Evolutionary conservation across 2,888 invertebrate species (phyloP).

Genomic region (Auanema freiburgensis): DNA sequence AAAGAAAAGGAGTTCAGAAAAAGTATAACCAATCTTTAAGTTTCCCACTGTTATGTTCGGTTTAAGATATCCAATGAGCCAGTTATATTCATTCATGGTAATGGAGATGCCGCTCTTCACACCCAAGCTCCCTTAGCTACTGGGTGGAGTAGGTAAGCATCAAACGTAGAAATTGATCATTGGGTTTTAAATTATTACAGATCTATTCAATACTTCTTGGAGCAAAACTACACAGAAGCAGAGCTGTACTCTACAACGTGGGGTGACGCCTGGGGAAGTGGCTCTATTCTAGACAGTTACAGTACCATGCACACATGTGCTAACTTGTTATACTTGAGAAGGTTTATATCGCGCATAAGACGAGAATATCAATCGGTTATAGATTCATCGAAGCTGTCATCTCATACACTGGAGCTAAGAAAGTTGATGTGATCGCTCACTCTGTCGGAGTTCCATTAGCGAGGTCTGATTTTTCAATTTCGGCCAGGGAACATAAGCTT

Average conservation of each 20-base stretch:
- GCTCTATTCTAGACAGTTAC: slow-evolving; percentile 49
- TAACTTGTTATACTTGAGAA: slow-evolving; percentile 52
- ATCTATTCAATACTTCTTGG: slow-evolving; percentile 60
- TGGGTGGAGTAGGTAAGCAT: slow-evolving; percentile 33
- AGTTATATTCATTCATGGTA: slow-evolving; percentile 61
- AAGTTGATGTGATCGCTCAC: slow-evolving; percentile 62
- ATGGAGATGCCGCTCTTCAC: slow-evolving; percentile 60
- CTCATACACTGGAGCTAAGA: slow-evolving; percentile 56
- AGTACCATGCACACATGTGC: slow-evolving; percentile 61
- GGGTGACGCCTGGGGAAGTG: slow-evolving; percentile 57
- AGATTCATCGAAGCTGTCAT: slow-evolving; percentile 60
- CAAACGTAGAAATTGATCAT: neutral
- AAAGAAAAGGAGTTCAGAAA: slow-evolving; percentile 43
- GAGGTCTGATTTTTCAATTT: slow-evolving; percentile 17
- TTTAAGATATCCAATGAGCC: slow-evolving; percentile 44
- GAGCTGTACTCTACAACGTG: slow-evolving; percentile 62
- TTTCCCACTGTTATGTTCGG: neutral
- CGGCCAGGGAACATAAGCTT: neutral
- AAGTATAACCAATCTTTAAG: slow-evolving; percentile 22
- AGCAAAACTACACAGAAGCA: slow-evolving; percentile 61
- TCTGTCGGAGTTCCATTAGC: slow-evolving; percentile 59
- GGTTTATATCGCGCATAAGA: no score
- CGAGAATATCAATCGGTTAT: no score
- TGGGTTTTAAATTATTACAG: neutral
- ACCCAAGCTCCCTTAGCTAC: slow-evolving; percentile 53